Conservation (phyloP, 2,797 vertebrate genomes). For the Chiropotes sagulatus region DNA sequence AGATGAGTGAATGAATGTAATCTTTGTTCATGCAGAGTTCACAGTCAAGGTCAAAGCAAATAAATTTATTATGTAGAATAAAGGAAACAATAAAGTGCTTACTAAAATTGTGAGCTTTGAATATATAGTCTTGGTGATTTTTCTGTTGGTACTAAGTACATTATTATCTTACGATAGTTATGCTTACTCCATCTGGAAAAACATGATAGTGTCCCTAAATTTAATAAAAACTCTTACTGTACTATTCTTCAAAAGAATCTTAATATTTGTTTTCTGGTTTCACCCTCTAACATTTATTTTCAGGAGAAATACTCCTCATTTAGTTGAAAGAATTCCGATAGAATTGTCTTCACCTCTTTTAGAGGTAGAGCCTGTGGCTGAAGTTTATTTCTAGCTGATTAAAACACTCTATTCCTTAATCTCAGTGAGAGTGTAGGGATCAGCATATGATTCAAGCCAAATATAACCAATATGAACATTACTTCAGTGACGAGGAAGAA, state of each 20-base stretch:
- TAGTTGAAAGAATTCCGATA: not conserved
- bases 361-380: not conserved
- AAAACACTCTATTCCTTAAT: not conserved
- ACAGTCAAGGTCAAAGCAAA: not conserved
- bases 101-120: not conserved
- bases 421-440: not conserved
- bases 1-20: not conserved
- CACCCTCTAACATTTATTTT: not conserved
- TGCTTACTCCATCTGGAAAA: not conserved
- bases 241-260: not conserved
- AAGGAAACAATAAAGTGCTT: not conserved
- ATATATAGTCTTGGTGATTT: not conserved
- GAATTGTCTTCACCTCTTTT: not conserved
- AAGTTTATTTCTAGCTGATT: not conserved
- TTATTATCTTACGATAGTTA: not conserved
- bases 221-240: not conserved
- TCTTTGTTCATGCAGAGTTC: not conserved
- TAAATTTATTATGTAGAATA: not conserved
- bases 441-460: not conserved
- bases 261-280: not conserved
- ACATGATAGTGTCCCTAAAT: not conserved
- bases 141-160: not conserved
- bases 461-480: not conserved
- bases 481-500: not conserved
- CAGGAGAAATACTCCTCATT: not conserved